Base-by-base conservation (phyloP, 2,888 invertebrate genomes). In the Drosophila fulvimacula region DNA sequence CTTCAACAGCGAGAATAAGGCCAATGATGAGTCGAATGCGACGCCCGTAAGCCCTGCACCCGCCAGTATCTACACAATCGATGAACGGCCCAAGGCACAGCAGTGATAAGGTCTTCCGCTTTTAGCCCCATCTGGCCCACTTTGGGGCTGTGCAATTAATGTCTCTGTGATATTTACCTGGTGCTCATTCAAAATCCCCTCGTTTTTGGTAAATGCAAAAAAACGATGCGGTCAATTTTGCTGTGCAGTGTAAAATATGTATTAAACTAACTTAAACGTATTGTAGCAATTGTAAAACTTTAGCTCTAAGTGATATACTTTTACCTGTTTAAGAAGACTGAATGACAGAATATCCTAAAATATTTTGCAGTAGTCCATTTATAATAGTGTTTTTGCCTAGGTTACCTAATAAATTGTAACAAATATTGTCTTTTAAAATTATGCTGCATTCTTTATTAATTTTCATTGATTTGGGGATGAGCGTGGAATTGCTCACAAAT, bases 71-170 rank as follows among this genome's bases (percentile, higher is more conserved):
- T 91, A 91, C 41, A 91, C 89, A 52, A 81, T 92, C 52, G 89
- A 92, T 68, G 91, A 92, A 63, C 75, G 90, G 75, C 90, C 90
- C 41, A 92, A 91, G 21, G 64, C 68, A 34, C 72, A 55, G 56
- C 57, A 71, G 48, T 80, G 69, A 68, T 38, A 11, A 21, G 24
- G 60, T 36, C 46, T 39, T 32, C 11, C 5, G 24, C n/a, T 42
- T 38, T 27, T 13, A 39, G 17, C 13, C 24, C 27, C 11, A 39
- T 4, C 38, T 39, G 21, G 17, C 44, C 17, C 27, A 7, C 10
- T 15, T 44, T 6, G 36, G 38, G 17, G n/a, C 32, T 46, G 19
- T 53, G 36, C 51, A 13, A 60, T 53, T 52, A 67, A 74, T 68
- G 24, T 62, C 60, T 82, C 83, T 83, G 83, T 83, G 83, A 83